phyloP scores from a whole-genome alignment of 2,888 invertebrate species.

The Camponotus fellah region DNA sequence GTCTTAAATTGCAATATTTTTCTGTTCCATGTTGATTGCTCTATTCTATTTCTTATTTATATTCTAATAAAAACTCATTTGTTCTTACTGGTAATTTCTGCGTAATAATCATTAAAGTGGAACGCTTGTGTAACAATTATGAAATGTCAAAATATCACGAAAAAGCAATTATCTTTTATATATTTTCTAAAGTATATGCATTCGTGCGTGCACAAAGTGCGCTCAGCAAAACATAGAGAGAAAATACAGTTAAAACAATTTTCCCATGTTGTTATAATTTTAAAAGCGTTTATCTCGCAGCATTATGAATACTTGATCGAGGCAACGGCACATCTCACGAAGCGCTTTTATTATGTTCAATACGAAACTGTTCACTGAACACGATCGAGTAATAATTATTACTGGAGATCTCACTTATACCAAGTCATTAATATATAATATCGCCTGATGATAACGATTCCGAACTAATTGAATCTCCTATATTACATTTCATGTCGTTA shows the following conservation, averaged over 20 bases:
- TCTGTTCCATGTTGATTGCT: not conserved
- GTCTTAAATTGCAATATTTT: constrained; percentile 12
- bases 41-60: constrained; percentile 36
- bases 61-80: constrained; percentile 51
- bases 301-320: not conserved
- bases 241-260: not conserved
- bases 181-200: not conserved
- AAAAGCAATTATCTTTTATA: constrained; percentile 27
- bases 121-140: constrained; percentile 61
- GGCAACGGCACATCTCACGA: not conserved
- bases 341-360: constrained; percentile 11
- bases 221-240: not conserved
- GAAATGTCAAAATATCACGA: constrained; percentile 54
- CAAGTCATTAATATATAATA: constrained; percentile 32
- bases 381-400: constrained; percentile 37
- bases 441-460: constrained; percentile 32
- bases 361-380: not conserved
- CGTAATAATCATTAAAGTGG: constrained; percentile 60
- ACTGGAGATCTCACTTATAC: constrained; percentile 20
- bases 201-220: not conserved
- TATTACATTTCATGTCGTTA: constrained; percentile 42
- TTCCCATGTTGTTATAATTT: not conserved
- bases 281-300: constrained; percentile 28
- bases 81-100: constrained; percentile 25
- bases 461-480: constrained; percentile 31